These are phyloP conservation scores for Lycophotia porphyrea DNA, from an alignment of 2,888 invertebrate genomes.

Conservation along the genomic window DNA sequence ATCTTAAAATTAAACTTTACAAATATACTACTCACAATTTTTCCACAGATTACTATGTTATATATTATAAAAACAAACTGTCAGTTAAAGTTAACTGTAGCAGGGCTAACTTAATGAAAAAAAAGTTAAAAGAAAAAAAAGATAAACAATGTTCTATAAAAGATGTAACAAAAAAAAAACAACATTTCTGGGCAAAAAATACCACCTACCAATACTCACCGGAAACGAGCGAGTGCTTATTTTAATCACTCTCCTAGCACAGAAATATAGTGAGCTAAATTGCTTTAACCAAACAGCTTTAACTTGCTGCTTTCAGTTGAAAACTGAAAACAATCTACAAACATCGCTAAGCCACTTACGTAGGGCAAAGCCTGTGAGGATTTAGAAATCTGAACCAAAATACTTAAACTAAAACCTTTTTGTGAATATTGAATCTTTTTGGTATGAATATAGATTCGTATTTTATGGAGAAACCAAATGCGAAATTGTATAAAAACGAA, in stretches of 20 bases:
- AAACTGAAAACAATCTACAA: slow-evolving; percentile 56
- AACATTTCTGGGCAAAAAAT: too few relatives aligned
- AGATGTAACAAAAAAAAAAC: too few relatives aligned
- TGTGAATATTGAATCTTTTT: slow-evolving; percentile 7
- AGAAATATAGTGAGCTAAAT: slow-evolving; percentile 32
- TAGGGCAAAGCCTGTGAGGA: slow-evolving; percentile 10
- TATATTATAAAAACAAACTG: too few relatives aligned
- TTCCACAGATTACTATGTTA: too few relatives aligned
- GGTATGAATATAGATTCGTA: neutral
- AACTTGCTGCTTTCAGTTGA: slow-evolving; percentile 23
- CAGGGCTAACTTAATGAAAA: too few relatives aligned
- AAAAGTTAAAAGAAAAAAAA: too few relatives aligned
- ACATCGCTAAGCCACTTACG: slow-evolving; percentile 52
- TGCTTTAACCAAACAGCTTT: slow-evolving; percentile 17
- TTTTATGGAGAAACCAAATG: neutral
- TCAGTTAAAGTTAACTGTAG: too few relatives aligned
- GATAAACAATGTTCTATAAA: too few relatives aligned
- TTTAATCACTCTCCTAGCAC: slow-evolving; percentile 17
- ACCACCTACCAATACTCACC: too few relatives aligned
- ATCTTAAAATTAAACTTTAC: too few relatives aligned
- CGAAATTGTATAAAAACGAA: neutral
- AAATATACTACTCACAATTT: too few relatives aligned
- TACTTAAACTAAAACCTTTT: slow-evolving; percentile 18
- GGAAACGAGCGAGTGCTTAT: slow-evolving; percentile 19
- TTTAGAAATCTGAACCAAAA: slow-evolving; percentile 33